Base-by-base conservation (phyloP, 2,113 vertebrate genomes). In the Tonatia bakeri region DNA sequence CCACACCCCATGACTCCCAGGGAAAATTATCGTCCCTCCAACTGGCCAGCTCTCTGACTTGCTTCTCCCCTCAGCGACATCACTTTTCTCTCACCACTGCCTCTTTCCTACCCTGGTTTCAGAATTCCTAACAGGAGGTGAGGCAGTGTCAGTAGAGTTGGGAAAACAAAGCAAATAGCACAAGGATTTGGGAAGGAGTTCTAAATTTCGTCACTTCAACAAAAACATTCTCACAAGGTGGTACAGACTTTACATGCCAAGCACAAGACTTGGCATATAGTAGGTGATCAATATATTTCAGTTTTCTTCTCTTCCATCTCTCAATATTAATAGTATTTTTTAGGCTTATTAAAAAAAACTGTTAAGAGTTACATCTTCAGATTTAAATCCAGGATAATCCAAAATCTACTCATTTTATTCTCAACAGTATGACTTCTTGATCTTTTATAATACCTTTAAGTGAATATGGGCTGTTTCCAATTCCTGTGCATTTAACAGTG, bases 361-460 rank as follows among this genome's bases (percentile, higher is more conserved):
- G 0, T 80, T 50, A 92, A 92, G 65, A 38, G 40, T 88, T 91
- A 83, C 17, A 59, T 38, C 43, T 94, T 94, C 80, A 95, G 40
- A 91, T 93, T 93, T 91, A 97, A 96, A 93, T 86, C 52, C 73
- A 83, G 10, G 56, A 65, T 95, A 95, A 97, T 95, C 73, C 47
- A 61, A 94, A 94, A 82, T 93, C 73, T 38, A 80, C 38, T 90
- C n/a, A 91, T 31, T 86, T 79, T 83, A 90, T 86, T 79, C 90
- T 90, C 83, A 70, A 79, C 38, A 89, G 75, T 76, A 36, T 83
- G 69, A 36, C 36, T 80, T 83, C 69, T 80, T 94, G 80, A 96
- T 90, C 90, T 94, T 56, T 80, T 43, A 6, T 70, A 95, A 96
- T 76, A 79, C 45, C 38, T 91, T 91, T 76, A 97, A 96, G 67